phyloP scores from a whole-genome alignment of 2,797 vertebrate species.

The Trichosurus vulpecula region DNA sequence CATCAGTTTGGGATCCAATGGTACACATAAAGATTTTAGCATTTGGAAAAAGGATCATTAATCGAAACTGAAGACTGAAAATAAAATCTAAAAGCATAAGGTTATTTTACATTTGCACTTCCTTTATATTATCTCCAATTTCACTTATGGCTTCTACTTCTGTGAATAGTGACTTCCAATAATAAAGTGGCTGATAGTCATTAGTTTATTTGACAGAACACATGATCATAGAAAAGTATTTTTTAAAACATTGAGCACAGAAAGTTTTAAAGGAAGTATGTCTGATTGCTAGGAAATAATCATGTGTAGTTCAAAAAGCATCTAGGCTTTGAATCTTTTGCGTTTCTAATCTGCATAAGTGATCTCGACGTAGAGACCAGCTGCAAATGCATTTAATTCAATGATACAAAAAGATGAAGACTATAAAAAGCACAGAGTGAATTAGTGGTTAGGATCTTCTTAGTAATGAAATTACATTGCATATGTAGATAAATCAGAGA shows the following conservation, averaged over 20 bases:
- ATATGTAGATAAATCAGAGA: conserved; percentile 1
- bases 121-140: conserved; percentile 33
- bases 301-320: conserved; percentile 59
- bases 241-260: conserved; percentile 67
- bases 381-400: conserved; percentile 67
- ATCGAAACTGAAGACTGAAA: conserved; percentile 33
- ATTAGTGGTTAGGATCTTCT: background rate
- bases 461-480: conserved; percentile 20
- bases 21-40: conserved; percentile 16
- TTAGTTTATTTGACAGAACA: conserved; percentile 35
- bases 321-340: conserved; percentile 41
- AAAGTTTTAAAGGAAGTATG: conserved; percentile 59
- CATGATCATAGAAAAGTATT: conserved; percentile 53
- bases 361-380: conserved; percentile 55
- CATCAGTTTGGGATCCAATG: background rate
- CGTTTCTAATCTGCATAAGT: conserved; percentile 64
- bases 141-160: conserved; percentile 10
- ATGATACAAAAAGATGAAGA: conserved; percentile 44
- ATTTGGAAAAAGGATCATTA: background rate
- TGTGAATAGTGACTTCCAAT: conserved; percentile 41
- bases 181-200: conserved; percentile 42
- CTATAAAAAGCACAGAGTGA: conserved; percentile 53
- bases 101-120: background rate
- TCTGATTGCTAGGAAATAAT: conserved; percentile 55
- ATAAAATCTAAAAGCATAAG: background rate